Base-by-base conservation (phyloP, 2,888 invertebrate species). In the Stenurella melanura region DNA sequence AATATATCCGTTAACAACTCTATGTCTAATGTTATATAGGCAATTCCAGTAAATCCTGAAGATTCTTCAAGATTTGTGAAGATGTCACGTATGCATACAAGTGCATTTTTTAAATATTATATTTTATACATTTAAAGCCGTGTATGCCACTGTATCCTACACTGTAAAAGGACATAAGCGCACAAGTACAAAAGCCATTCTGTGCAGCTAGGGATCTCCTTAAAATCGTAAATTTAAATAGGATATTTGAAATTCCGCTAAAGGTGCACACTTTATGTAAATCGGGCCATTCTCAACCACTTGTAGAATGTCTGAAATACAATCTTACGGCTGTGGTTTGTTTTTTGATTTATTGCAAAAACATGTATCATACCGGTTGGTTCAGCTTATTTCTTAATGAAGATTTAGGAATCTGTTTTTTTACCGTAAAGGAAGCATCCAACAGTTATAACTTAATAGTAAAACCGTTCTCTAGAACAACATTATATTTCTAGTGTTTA, bases 191-290 rank as follows among this genome's bases (percentile, higher is more conserved):
- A 18, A 56, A 56, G 56, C 17, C 56, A 7, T 54, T 34, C 17
- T 54, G n/a, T 38, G 18, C 42, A 2, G 15, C 2, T 42, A 7
- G 12, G 12, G 42, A 1, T 42, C 42, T 42, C 42, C 15, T 18
- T 19, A 19, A 21, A 66, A 50, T 50, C 66, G 42, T 42, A 15
- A 66, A 42, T 42, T 50, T 21, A 66, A 42, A 66, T 42, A 15
- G 42, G 66, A 26, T n/a, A 21, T 42, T 17, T 66, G 66, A 66
- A 66, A 66, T 66, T 18, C 66, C 66, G 4, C 42, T 66, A 66
- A 18, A 50, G 66, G 17, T 66, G 66, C 50, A 66, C 54, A 66
- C 18, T 66, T 50, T 66, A 66, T 66, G 66, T 26, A 66, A 66
- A 66, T 66, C n/a, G 19, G 19, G 5, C 42, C 19, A 42, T 66